These are phyloP conservation scores for Trypoxylus dichotomus DNA, from an alignment of 1,140 invertebrate species.

Conservation along the genomic window DNA sequence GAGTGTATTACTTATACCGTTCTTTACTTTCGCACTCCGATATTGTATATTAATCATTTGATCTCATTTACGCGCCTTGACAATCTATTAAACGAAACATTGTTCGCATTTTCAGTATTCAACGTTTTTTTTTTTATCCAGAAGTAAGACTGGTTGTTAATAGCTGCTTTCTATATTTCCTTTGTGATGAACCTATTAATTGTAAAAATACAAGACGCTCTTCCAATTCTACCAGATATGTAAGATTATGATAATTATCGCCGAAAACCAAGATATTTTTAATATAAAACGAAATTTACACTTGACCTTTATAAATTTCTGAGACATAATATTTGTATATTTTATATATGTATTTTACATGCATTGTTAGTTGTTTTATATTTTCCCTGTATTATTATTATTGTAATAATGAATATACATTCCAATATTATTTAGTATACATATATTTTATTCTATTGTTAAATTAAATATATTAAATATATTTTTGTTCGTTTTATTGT, in stretches of 20 bases:
- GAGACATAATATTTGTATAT: constrained; percentile 10
- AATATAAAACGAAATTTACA: constrained; percentile 24
- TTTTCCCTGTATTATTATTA: constrained; percentile 21
- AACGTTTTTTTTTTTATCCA: constrained; percentile 18
- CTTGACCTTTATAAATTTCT: constrained; percentile 33
- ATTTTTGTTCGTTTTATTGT: constrained; percentile 25
- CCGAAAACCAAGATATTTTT: constrained; percentile 26
- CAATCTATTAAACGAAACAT: not conserved
- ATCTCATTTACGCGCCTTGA: not conserved
- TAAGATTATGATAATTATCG: not conserved
- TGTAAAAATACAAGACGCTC: not conserved
- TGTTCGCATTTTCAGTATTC: constrained; percentile 8
- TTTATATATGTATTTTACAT: constrained; percentile 28
- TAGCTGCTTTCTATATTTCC: not conserved
- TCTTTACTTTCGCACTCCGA: not conserved
- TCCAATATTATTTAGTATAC: constrained; percentile 33
- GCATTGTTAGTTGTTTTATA: constrained; percentile 36
- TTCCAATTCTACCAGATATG: not conserved
- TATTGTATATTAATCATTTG: not conserved
- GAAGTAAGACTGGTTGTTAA: not conserved
- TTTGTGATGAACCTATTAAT: not conserved
- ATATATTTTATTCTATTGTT: constrained; percentile 38
- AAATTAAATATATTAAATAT: constrained; percentile 30
- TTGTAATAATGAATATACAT: constrained; percentile 33
- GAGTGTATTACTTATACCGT: not conserved